These are phyloP conservation scores for Acleris laterana DNA, from an alignment of 2,888 invertebrate species.

Conservation along the genomic window DNA sequence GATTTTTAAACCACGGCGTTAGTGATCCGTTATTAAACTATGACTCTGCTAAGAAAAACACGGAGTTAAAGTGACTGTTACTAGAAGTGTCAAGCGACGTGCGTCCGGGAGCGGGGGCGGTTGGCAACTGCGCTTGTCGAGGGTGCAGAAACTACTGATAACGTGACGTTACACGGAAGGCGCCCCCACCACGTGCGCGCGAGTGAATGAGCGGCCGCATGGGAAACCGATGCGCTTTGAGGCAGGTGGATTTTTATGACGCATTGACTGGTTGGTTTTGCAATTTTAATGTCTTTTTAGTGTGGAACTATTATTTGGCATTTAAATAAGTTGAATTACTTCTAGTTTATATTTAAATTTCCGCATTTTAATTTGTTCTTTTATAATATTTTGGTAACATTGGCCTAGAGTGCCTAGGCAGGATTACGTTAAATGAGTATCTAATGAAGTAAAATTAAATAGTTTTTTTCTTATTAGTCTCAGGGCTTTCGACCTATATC, in stretches of 20 bases:
- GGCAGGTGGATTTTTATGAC: not conserved
- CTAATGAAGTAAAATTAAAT: too few relatives aligned
- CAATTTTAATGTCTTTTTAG: slow-evolving; percentile 13
- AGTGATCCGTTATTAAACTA: slow-evolving; percentile 35
- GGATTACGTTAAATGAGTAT: too few relatives aligned
- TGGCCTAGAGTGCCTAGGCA: too few relatives aligned
- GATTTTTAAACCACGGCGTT: slow-evolving; percentile 48
- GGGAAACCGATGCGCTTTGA: slow-evolving; percentile 38
- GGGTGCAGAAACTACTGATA: slow-evolving; percentile 84
- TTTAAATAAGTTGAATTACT: too few relatives aligned
- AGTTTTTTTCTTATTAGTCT: too few relatives aligned
- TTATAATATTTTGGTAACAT: too few relatives aligned
- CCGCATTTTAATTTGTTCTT: too few relatives aligned
- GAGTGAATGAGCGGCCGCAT: slow-evolving; percentile 78
- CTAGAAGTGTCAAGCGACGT: slow-evolving; percentile 77
- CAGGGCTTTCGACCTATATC: too few relatives aligned
- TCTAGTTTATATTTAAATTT: too few relatives aligned
- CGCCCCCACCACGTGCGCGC: slow-evolving; percentile 72
- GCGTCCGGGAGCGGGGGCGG: slow-evolving; percentile 79
- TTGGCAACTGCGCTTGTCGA: slow-evolving; percentile 78
- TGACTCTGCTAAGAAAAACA: not conserved
- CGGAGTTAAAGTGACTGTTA: slow-evolving; percentile 10
- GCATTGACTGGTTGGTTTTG: slow-evolving; percentile 14
- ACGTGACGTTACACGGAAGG: slow-evolving; percentile 83
- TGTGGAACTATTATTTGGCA: too few relatives aligned